phyloP scores from a whole-genome alignment of 1,140 invertebrate genomes.

The Ceratosolen fusciceps region DNA sequence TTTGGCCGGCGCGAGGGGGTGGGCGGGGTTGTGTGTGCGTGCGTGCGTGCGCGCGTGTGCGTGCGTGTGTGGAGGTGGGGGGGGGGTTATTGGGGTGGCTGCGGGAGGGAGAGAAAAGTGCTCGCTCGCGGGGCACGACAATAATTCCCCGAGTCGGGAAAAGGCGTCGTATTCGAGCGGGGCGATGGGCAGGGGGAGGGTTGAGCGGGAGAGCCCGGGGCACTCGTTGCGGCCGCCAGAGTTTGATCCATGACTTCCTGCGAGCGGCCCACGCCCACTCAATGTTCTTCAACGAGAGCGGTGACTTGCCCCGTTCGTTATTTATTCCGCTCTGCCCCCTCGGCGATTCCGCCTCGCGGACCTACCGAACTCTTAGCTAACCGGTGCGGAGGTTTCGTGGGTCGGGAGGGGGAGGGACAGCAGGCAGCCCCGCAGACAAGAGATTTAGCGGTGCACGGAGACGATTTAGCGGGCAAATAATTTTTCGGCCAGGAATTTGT shows the following conservation, averaged over 20 bases:
- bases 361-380: conserved; percentile 50
- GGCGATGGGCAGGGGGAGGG: too few relatives aligned
- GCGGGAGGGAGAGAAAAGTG: too few relatives aligned
- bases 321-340: conserved; percentile 59
- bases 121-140: too few relatives aligned
- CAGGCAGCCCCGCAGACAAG: not conserved
- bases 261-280: conserved; percentile 65
- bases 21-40: not conserved
- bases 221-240: too few relatives aligned
- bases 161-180: too few relatives aligned
- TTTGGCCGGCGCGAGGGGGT: too few relatives aligned
- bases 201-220: too few relatives aligned
- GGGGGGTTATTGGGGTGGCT: too few relatives aligned
- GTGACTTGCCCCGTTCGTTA: conserved; percentile 62
- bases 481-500: not conserved
- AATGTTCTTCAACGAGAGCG: conserved; percentile 59
- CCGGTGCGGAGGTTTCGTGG: too few relatives aligned
- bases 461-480: not conserved
- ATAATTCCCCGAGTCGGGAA: too few relatives aligned
- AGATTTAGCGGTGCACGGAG: conserved; percentile 29
- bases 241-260: conserved; percentile 70
- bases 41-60: conserved; percentile 14
- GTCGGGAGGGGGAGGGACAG: not conserved
- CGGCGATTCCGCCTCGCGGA: conserved; percentile 63
- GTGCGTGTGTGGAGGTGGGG: too few relatives aligned